These are phyloP conservation scores for Ptiloglossa arizonensis DNA, from an alignment of 1,140 invertebrate species.

Conservation along the genomic window DNA sequence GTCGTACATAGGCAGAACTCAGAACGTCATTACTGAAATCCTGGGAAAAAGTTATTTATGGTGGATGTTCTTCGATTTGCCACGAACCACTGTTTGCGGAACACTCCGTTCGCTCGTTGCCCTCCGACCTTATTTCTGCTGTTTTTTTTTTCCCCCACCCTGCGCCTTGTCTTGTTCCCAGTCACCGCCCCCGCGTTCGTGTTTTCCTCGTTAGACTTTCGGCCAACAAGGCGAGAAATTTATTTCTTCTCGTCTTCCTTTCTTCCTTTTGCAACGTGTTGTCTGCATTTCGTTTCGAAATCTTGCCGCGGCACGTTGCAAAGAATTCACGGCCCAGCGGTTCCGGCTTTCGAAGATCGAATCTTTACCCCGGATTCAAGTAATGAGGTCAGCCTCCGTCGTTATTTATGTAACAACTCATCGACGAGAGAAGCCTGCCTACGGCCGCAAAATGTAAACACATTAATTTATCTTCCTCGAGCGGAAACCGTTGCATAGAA, in stretches of 20 bases:
- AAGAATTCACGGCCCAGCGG: background rate
- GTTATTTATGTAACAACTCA: too few relatives aligned
- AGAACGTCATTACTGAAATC: background rate
- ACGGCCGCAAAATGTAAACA: too few relatives aligned
- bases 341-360: too few relatives aligned
- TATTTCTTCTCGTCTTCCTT: background rate
- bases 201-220: background rate
- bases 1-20: conserved; percentile 10
- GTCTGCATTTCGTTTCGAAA: background rate
- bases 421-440: too few relatives aligned
- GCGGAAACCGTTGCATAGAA: too few relatives aligned
- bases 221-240: background rate
- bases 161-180: background rate
- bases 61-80: conserved; percentile 11
- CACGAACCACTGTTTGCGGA: conserved; percentile 29
- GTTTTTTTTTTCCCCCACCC: background rate
- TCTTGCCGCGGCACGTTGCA: background rate
- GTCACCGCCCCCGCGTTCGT: too few relatives aligned
- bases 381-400: too few relatives aligned
- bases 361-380: too few relatives aligned
- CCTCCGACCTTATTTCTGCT: background rate
- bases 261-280: background rate
- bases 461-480: too few relatives aligned
- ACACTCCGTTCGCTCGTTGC: conserved; percentile 4
- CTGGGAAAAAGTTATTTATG: conserved; percentile 30